Percentiles rank a stretch among this genome's conserved stretches.
These are phyloP conservation scores for Ellobius talpinus DNA, from an alignment of 2,113 vertebrate species.

Conservation along the genomic window DNA sequence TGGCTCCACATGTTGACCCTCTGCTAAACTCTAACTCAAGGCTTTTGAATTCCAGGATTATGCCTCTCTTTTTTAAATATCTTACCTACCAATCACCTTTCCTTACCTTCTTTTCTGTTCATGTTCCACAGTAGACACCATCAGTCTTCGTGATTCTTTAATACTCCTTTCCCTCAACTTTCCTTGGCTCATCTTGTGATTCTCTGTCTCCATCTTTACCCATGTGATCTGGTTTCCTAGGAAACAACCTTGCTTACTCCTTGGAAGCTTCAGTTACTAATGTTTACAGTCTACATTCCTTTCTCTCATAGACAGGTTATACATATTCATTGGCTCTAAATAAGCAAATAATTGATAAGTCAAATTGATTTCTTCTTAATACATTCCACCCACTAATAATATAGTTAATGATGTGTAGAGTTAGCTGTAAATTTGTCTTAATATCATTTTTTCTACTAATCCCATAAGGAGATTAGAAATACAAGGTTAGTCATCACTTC, in stretches of 20 bases:
- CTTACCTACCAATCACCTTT: not conserved
- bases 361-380: constrained; percentile 6
- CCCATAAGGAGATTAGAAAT: not conserved
- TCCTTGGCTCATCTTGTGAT: constrained; percentile 8
- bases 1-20: too few species aligned
- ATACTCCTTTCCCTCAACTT: not conserved
- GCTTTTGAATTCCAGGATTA: not conserved
- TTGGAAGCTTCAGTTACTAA: constrained; percentile 28
- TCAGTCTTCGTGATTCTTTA: constrained; percentile 35
- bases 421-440: not conserved
- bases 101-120: not conserved
- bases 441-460: not conserved
- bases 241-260: constrained; percentile 57
- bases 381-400: not conserved
- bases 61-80: not conserved
- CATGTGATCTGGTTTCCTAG: constrained; percentile 51
- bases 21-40: not conserved
- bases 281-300: not conserved
- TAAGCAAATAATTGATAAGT: not conserved
- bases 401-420: not conserved
- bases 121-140: not conserved
- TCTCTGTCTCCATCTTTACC: constrained; percentile 15
- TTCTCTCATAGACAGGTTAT: not conserved
- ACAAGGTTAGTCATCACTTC: not conserved
- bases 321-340: not conserved